Evolutionary conservation across 2,888 invertebrate genomes (phyloP), one percentile per base, ranked within the genome.

Genomic region (Napeogenes sylphis): DNA sequence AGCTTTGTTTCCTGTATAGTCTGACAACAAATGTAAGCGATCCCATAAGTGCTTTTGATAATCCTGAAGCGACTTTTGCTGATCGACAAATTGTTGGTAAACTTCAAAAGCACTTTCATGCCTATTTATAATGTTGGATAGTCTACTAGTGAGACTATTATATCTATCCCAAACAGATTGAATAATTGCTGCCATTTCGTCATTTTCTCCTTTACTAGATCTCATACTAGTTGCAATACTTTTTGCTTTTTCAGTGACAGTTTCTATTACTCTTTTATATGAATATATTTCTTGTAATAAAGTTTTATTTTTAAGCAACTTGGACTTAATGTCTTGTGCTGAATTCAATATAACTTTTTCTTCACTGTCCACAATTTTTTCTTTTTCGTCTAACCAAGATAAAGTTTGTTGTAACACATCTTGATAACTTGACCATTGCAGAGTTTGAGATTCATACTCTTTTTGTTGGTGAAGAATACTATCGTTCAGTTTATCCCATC

Each of bases 21-120:
- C 98, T 4, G 95, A 95, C 71, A 95, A 93, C 63, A 94, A 92
- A 56, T 95, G 93, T 5, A 98, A 88, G 71, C 95, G 94, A 78
- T 98, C 98, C 95, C 97, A 96, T 46, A 97, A 92, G 75, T 95
- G 95, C 79, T 97, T 97, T 75, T 97, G 96, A 83, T 96, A 96
- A 75, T 97, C 97, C 85, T 96, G 96, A 69, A 97, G 95, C 0
- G 95, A 92, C 79, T 96, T 96, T 72, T 96, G 96, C 62, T 96
- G 91, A 73, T 97, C 96, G 70, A 94, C 94, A 78, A 97, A 98
- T 75, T 96, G 95, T 78, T 96, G 96, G 77, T 96, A 95, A 6
- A 95, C 93, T 63, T 97, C 96, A 59, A 95, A 92, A 0, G 94
- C 93, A 66, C 92, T 92, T 79, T 97, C 97, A 59, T 96, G 91